Conservation (phyloP, 2,797 vertebrate species). For the Carduelis carduelis region DNA sequence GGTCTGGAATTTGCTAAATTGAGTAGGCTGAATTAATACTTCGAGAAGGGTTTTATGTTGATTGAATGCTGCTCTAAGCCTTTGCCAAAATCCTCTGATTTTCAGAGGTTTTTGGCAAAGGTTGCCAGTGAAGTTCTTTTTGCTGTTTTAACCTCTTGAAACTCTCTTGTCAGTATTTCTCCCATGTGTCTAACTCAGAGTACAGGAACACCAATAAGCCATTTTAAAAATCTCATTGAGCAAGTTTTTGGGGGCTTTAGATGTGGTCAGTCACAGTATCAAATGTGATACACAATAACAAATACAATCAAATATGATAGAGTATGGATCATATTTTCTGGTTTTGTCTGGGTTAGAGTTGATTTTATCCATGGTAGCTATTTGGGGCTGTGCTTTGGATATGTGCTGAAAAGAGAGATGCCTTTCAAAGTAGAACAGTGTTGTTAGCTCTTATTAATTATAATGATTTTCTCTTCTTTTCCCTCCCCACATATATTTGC, state of each 20-base stretch:
- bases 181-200: not conserved
- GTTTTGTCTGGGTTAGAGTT: not conserved
- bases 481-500: not conserved
- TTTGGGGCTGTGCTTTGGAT: not conserved
- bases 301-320: not conserved
- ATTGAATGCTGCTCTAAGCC: not conserved
- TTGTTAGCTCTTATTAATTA: not conserved
- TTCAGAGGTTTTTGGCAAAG: fast-evolving
- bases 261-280: not conserved
- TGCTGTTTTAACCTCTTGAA: not conserved
- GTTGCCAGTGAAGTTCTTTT: not conserved
- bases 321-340: not conserved
- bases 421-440: not conserved
- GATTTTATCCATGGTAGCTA: not conserved
- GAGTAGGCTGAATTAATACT: not conserved
- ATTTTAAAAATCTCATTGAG: not conserved
- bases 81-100: not conserved
- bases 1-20: no score
- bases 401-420: not conserved
- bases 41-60: not conserved
- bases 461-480: not conserved
- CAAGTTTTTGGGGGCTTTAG: not conserved
- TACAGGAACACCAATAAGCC: not conserved
- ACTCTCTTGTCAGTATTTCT: not conserved
- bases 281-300: not conserved